Evolutionary conservation across 1,140 invertebrate genomes (phyloP).

Genomic region (Scylla paramamosain): DNA sequence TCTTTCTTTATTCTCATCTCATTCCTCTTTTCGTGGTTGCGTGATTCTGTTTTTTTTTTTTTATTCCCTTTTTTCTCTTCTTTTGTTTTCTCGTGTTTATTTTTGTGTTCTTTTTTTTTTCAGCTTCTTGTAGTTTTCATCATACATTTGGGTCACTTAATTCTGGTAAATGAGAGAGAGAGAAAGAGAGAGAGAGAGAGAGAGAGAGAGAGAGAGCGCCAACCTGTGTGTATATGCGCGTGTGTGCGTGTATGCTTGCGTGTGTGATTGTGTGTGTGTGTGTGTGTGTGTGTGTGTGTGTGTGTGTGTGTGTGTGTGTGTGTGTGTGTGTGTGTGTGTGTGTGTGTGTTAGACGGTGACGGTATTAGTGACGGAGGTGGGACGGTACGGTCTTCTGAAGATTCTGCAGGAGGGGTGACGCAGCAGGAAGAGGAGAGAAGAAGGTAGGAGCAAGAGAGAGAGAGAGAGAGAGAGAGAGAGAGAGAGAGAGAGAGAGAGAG

Average conservation of each 20-base stretch:
- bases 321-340: not conserved
- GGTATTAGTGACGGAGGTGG: no score
- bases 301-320: constrained; percentile 1
- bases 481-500: not conserved
- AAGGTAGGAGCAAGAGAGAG: not conserved
- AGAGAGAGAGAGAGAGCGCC: no score
- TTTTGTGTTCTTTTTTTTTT: no score
- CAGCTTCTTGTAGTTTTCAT: no score
- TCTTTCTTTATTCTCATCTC: not conserved
- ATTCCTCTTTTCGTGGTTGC: not conserved
- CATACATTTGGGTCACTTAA: no score
- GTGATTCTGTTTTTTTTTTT: no score
- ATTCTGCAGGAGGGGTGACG: no score
- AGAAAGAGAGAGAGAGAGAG: no score
- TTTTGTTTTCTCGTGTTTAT: not conserved
- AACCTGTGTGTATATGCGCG: constrained; percentile 15
- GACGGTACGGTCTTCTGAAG: no score
- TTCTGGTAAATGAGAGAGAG: no score
- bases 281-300: not conserved
- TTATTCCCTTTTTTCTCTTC: not conserved
- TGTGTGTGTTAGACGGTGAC: not conserved
- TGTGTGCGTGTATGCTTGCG: not conserved
- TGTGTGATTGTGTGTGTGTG: not conserved
- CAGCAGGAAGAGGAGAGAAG: no score
- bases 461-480: not conserved